Evolutionary conservation across 2,113 vertebrate genomes (phyloP), one percentile per base, ranked within the genome.

Genomic region (Salvator merianae): DNA sequence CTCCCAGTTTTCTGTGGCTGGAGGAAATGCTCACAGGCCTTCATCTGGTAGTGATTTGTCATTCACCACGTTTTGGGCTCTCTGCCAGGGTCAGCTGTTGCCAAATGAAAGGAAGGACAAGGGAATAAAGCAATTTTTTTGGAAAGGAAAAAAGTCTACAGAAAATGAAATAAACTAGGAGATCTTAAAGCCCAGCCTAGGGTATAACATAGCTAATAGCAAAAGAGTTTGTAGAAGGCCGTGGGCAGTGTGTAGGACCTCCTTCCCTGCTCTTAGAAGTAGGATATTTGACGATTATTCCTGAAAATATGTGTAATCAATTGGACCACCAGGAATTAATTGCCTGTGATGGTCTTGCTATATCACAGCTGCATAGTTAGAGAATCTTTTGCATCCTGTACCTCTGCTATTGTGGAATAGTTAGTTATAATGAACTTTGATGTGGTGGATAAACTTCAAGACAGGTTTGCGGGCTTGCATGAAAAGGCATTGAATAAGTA

Each of bases 21-120:
- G 87, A 96, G 95, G 95, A 97, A 95, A 93, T 87, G 83, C 88
- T 94, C 86, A 88, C 86, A 43, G 65, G 88, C 91, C 90, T 94
- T 97, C 96, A 97, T 97, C 95, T 97, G 97, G 95, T 95, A 97
- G 94, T 96, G 94, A 97, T 97, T 97, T 97, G 96, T 97, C 95
- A 91, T 93, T 95, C 92, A 90, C 89, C 91, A 86, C 94, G 95
- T 91, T 95, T 94, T 90, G 87, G 96, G 96, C 95, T 94, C 79
- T 83, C 76, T 93, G 95, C 96, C 96, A 95, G 93, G 55, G 86
- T 93, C 92, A 95, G 93, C 94, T 93, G 93, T 93, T 96, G 94
- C 94, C 91, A 94, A 93, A 91, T 82, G 86, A 93, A 94, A 92
- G 87, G 91, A 94, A 94, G 68, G 94, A 93, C 88, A 83, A 89